A percentile compares a stretch with the other conserved stretches of the same genome.
phyloP scores from a whole-genome alignment of 2,888 invertebrate species.

The Molorchus minor region DNA sequence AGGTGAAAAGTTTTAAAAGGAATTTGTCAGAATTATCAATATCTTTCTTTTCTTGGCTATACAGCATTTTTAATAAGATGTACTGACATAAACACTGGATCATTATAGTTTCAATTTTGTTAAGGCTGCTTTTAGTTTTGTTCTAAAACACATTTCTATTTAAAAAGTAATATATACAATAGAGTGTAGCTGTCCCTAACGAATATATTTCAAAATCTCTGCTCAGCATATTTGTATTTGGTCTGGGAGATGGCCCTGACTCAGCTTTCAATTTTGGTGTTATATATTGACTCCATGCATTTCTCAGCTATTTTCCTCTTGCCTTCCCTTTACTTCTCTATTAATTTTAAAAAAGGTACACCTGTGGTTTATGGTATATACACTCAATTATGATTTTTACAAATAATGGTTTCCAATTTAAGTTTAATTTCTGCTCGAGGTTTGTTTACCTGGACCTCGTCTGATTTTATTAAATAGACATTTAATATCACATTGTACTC shows the following conservation, averaged over 20 bases:
- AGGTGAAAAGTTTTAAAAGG: conserved; percentile 39
- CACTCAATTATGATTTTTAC: too few species aligned
- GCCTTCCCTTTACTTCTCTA: conserved; percentile 35
- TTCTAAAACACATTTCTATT: conserved; percentile 14
- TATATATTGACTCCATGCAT: too few species aligned
- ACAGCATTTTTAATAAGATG: conserved; percentile 35
- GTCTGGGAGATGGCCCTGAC: conserved; percentile 39
- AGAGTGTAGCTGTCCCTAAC: conserved; percentile 1
- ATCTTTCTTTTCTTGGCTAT: conserved; percentile 39
- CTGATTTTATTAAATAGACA: too few species aligned
- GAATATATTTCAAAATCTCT: conserved; percentile 1
- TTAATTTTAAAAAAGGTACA: too few species aligned
- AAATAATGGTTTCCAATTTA: too few species aligned
- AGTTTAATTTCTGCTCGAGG: too few species aligned
- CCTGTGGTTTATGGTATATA: too few species aligned
- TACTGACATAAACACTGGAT: conserved; percentile 37
- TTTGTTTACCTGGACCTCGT: too few species aligned
- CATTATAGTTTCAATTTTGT: conserved; percentile 35
- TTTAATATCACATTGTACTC: too few species aligned
- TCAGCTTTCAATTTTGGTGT: too few species aligned
- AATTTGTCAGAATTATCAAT: conserved; percentile 39
- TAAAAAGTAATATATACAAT: conserved; percentile 12
- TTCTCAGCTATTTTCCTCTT: conserved; percentile 32
- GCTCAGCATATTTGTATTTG: conserved; percentile 36
- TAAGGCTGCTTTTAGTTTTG: conserved; percentile 20